These are phyloP conservation scores for Neostethus bicornis DNA, from an alignment of 2,797 vertebrate genomes.

Conservation along the genomic window DNA sequence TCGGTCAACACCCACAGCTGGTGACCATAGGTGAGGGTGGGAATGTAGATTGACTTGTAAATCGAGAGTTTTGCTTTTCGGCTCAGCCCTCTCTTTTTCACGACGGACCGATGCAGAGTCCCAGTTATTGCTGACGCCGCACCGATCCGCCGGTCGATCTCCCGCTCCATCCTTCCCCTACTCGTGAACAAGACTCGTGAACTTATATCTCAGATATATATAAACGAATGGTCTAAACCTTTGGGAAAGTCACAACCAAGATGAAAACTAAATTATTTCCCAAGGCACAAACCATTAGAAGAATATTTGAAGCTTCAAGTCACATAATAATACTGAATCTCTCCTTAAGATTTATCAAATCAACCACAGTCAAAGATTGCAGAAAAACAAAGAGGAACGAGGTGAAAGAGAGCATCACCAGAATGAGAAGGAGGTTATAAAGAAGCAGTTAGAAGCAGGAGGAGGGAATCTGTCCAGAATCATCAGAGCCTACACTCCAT, in stretches of 20 bases:
- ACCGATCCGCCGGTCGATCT: no score
- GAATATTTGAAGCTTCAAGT: constrained; percentile 49
- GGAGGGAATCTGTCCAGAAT: constrained; percentile 64
- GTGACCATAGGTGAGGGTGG: no score
- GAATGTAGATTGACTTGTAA: no score
- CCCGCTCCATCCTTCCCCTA: no score
- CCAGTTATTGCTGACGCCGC: no score
- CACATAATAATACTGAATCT: constrained; percentile 45
- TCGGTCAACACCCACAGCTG: no score
- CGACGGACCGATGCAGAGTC: no score
- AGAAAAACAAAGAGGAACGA: constrained; percentile 29
- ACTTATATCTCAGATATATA: no score
- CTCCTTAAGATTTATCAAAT: constrained; percentile 56
- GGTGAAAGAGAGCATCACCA: constrained; percentile 40
- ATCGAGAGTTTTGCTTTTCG: no score
- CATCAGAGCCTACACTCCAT: constrained; percentile 54
- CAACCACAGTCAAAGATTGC: constrained; percentile 41
- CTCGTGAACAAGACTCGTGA: no score
- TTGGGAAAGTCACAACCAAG: constrained; percentile 28
- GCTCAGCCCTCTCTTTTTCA: no score
- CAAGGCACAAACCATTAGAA: constrained; percentile 25
- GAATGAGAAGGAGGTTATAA: constrained; percentile 62
- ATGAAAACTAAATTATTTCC: constrained; percentile 45
- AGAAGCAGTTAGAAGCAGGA: constrained; percentile 61
- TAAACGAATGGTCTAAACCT: constrained; percentile 36